A percentile compares a stretch with the other conserved stretches of the same genome.
These are phyloP conservation scores for Lamprotornis superbus DNA, from an alignment of 2,113 vertebrate genomes.

Conservation along the genomic window DNA sequence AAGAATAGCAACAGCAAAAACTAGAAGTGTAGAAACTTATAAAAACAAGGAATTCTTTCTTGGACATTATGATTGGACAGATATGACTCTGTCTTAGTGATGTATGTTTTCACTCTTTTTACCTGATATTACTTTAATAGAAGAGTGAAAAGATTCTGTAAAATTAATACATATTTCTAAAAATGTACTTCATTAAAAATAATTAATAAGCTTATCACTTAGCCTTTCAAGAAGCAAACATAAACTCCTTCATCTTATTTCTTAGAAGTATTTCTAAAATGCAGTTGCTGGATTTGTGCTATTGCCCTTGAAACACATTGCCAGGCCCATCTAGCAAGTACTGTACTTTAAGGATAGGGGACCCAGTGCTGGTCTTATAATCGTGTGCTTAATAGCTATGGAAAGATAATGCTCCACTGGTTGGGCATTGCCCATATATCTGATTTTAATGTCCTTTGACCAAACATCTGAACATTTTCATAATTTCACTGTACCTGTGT, in stretches of 20 bases:
- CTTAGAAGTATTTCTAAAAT: neutral
- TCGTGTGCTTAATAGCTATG: neutral
- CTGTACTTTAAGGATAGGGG: neutral
- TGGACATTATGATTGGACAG: neutral
- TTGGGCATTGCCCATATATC: neutral
- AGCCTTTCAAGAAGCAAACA: neutral
- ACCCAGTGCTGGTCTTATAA: neutral
- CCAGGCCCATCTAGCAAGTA: neutral
- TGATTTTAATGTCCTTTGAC: neutral
- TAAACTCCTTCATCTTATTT: neutral
- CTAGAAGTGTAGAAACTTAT: neutral
- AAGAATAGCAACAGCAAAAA: neutral
- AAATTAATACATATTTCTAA: neutral
- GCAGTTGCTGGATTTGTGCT: neutral
- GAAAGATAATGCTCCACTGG: neutral
- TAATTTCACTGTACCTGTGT: neutral
- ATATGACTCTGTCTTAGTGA: neutral
- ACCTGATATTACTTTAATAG: neutral
- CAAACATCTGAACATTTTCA: neutral
- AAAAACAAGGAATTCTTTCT: neutral
- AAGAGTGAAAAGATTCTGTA: neutral
- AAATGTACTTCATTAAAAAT: neutral
- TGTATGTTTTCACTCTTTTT: neutral
- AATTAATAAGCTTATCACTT: neutral
- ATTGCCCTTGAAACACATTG: neutral